These are phyloP conservation scores for Drosophila nasuta DNA, from an alignment of 1,140 invertebrate genomes.

Conservation along the genomic window DNA sequence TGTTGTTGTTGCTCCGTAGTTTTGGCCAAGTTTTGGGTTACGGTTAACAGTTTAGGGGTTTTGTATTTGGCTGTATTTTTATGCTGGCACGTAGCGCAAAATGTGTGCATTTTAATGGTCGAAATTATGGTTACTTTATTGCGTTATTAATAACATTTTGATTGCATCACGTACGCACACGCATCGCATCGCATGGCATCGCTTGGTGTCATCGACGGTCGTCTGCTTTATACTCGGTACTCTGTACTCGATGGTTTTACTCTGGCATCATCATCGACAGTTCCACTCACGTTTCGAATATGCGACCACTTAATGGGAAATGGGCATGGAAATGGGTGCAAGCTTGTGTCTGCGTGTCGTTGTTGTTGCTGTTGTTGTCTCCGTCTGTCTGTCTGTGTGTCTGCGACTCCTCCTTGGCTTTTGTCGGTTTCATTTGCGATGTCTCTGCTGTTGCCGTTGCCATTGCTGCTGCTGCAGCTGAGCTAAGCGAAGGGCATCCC, in stretches of 20 bases:
- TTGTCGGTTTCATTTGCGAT: constrained; percentile 22
- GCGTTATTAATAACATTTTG: constrained; percentile 83
- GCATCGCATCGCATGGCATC: constrained; percentile 29
- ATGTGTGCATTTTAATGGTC: constrained; percentile 81
- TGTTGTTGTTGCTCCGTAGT: neutral
- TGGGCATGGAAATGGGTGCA: constrained; percentile 77
- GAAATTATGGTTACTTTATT: constrained; percentile 82
- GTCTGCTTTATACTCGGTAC: too few relatives aligned
- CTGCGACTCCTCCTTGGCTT: constrained; percentile 61
- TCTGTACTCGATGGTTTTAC: too few relatives aligned
- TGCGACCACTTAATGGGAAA: constrained; percentile 69
- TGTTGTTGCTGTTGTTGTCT: neutral
- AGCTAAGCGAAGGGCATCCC: constrained; percentile 61
- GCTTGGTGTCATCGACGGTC: constrained; percentile 30
- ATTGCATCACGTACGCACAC: constrained; percentile 81
- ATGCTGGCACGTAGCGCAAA: constrained; percentile 63
- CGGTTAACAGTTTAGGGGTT: constrained; percentile 21
- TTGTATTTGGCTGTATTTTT: constrained; percentile 29
- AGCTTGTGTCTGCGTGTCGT: constrained; percentile 12
- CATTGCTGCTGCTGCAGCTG: neutral
- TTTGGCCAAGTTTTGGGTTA: constrained; percentile 23
- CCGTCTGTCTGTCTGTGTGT: constrained; percentile 9
- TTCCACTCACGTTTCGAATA: constrained; percentile 64
- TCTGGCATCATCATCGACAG: constrained; percentile 1
- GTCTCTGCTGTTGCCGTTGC: neutral